Evolutionary conservation across 2,113 vertebrate genomes (phyloP).

Genomic region (Sphyrna mokarran): DNA sequence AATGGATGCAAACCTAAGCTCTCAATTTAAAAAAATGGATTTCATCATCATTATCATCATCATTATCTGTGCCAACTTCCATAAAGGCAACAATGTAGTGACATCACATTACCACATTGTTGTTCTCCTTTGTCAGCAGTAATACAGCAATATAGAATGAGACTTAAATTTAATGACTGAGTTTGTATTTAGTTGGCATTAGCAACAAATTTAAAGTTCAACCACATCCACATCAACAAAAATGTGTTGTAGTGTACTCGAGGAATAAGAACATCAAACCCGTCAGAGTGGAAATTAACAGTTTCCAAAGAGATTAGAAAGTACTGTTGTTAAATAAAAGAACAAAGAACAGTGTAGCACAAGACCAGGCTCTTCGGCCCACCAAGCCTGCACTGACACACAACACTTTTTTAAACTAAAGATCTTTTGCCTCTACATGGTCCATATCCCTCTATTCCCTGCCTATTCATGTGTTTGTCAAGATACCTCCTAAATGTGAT

Average conservation of each 20-base stretch:
- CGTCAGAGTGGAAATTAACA: background rate
- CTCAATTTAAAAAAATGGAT: background rate
- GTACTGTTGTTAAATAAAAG: background rate
- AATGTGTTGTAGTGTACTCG: background rate
- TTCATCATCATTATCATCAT: background rate
- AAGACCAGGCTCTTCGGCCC: too few relatives aligned
- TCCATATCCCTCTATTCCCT: too few relatives aligned
- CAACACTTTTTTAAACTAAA: too few relatives aligned
- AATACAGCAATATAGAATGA: background rate
- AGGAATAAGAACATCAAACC: background rate
- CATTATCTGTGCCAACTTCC: background rate
- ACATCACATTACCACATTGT: background rate
- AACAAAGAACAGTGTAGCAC: too few relatives aligned
- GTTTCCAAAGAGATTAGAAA: background rate
- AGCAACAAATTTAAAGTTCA: background rate
- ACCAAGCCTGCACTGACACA: too few relatives aligned
- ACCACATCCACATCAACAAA: background rate
- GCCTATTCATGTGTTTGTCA: too few relatives aligned
- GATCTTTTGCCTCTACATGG: too few relatives aligned
- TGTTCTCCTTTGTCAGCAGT: background rate
- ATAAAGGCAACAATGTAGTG: background rate
- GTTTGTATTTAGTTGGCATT: too few relatives aligned
- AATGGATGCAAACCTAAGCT: background rate
- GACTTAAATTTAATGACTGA: background rate
- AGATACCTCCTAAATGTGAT: too few relatives aligned